A percentile compares a stretch with the other conserved stretches of the same genome.
phyloP scores from a whole-genome alignment of 2,888 invertebrate species.

The Synanthedon myopaeformis region DNA sequence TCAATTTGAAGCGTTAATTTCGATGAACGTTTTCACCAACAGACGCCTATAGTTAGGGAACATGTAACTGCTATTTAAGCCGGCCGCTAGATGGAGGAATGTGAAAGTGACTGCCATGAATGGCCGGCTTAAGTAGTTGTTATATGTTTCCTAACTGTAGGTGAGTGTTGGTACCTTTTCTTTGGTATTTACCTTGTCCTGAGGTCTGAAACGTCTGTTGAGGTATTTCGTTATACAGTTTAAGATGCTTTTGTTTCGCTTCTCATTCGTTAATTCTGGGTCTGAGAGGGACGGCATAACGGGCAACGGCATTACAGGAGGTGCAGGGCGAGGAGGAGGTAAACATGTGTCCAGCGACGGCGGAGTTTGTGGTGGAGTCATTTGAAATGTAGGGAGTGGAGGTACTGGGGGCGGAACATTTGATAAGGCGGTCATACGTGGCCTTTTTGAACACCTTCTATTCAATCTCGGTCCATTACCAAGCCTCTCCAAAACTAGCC shows the following conservation, averaged over 20 bases:
- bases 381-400: conserved; percentile 27
- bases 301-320: conserved; percentile 34
- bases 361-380: conserved; percentile 17
- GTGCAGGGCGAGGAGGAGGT: conserved; percentile 29
- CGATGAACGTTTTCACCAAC: no score
- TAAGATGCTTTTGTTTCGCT: conserved; percentile 84
- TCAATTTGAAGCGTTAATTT: no score
- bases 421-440: conserved; percentile 19
- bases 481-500: conserved; percentile 84
- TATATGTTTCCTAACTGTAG: no score
- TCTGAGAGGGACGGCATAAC: conserved; percentile 67
- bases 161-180: background rate
- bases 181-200: conserved; percentile 63
- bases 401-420: conserved; percentile 34
- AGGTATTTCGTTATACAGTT: conserved; percentile 88
- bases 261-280: conserved; percentile 68
- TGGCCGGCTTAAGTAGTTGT: background rate
- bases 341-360: conserved; percentile 11
- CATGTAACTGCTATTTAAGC: no score
- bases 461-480: conserved; percentile 28
- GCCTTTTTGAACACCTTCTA: conserved; percentile 25
- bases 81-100: no score
- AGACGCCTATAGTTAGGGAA: no score
- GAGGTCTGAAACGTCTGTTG: conserved; percentile 76
- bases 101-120: no score